Conservation (phyloP, 2,113 vertebrate genomes). For the Ranitomeya variabilis region DNA sequence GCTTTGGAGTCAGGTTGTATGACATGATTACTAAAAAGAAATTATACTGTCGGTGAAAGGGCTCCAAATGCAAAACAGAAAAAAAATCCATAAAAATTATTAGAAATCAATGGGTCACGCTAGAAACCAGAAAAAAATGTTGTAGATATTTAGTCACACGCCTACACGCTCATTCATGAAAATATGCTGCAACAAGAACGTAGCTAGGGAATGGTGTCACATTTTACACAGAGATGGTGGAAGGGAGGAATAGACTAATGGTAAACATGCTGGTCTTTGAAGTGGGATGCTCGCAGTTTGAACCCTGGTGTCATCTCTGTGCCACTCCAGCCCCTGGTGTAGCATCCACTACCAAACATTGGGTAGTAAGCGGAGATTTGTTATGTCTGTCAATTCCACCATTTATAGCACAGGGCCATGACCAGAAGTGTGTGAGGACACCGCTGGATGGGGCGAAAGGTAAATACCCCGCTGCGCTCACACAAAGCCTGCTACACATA, state of each 20-base stretch:
- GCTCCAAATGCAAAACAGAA: background rate
- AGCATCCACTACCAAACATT: constrained; percentile 23
- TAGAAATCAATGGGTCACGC: background rate
- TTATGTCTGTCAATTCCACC: constrained; percentile 24
- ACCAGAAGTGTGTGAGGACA: constrained; percentile 25
- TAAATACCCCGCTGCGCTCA: constrained; percentile 11
- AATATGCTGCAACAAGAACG: constrained; percentile 30
- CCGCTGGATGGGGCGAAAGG: background rate
- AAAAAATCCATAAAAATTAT: background rate
- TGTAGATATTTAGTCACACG: background rate
- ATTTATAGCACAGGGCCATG: constrained; percentile 10
- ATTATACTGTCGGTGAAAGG: background rate
- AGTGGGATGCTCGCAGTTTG: constrained; percentile 49
- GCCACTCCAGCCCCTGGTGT: constrained; percentile 33
- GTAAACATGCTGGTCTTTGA: constrained; percentile 44
- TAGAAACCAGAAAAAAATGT: background rate
- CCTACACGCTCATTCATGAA: constrained; percentile 46
- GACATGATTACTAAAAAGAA: background rate
- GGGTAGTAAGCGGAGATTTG: constrained; percentile 1
- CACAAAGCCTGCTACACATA: background rate
- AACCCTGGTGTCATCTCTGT: constrained; percentile 49
- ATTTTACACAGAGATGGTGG: constrained; percentile 45
- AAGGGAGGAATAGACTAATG: background rate
- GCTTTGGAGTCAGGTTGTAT: background rate
- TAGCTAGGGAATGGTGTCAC: constrained; percentile 48